Conservation (phyloP, 2,797 vertebrate genomes). For the Anguilla anguilla region DNA sequence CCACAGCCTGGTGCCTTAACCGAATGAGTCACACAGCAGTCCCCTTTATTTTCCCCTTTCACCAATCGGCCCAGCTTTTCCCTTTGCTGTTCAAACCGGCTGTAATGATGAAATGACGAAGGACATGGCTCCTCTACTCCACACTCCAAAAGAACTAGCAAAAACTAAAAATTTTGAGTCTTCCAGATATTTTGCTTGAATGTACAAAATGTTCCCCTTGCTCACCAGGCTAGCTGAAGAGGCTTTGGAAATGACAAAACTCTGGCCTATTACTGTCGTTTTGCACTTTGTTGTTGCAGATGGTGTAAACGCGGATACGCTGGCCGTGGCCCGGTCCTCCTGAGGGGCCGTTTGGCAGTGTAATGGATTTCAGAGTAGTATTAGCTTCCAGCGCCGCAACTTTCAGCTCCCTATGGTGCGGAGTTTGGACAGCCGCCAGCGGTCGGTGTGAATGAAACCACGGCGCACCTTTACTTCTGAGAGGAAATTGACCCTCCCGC, state of each 20-base stretch:
- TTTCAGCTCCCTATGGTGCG: constrained; percentile 42
- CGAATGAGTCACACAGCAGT: neutral
- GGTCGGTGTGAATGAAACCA: constrained; percentile 58
- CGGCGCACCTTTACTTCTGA: constrained; percentile 53
- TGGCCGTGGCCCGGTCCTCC: constrained; percentile 26
- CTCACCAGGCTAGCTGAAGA: neutral
- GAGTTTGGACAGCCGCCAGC: constrained; percentile 55
- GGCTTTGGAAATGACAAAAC: constrained; percentile 31
- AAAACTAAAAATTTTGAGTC: neutral
- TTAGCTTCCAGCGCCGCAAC: constrained; percentile 58
- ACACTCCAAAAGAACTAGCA: neutral
- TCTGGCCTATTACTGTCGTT: constrained; percentile 13
- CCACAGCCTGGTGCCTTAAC: neutral
- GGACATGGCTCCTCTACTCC: neutral
- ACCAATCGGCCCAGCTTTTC: neutral
- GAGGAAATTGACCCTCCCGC: constrained; percentile 51
- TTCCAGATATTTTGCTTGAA: neutral
- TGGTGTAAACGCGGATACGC: constrained; percentile 60
- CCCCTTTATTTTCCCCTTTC: neutral
- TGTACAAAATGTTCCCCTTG: neutral
- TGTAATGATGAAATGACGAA: neutral
- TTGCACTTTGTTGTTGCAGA: constrained; percentile 56
- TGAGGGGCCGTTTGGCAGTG: constrained; percentile 38
- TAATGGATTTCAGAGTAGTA: constrained; percentile 53
- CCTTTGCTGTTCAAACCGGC: neutral